A percentile compares a stretch with the other conserved stretches of the same genome.
These are phyloP conservation scores for Odiellus spinosus DNA, from an alignment of 2,888 invertebrate species.

Conservation along the genomic window DNA sequence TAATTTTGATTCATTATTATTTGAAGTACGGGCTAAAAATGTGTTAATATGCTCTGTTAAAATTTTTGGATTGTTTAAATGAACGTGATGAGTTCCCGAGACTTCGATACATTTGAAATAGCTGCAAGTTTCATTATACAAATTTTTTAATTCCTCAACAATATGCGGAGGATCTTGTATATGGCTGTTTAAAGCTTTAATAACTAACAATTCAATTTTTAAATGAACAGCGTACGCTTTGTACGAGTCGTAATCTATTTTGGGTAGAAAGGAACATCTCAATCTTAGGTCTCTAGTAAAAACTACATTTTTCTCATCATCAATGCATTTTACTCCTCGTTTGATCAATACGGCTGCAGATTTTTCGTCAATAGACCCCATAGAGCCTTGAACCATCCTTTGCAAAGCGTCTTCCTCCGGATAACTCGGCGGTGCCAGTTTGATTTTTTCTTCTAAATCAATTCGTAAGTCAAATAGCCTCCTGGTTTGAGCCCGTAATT, in stretches of 20 bases:
- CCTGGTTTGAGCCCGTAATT: slow-evolving; percentile 3
- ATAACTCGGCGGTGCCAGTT: slow-evolving; percentile 7
- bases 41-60: slow-evolving; percentile 21
- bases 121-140: slow-evolving; percentile 4
- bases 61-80: slow-evolving; percentile 22
- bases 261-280: slow-evolving; percentile 31
- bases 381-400: slow-evolving; percentile 10
- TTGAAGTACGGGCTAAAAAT: slow-evolving; percentile 16
- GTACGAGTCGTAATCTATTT: slow-evolving; percentile 21
- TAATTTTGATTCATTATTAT: not conserved
- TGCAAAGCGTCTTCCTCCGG: slow-evolving; percentile 9
- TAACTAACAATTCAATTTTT: slow-evolving; percentile 44
- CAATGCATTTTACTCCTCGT: slow-evolving; percentile 41
- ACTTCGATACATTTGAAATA: slow-evolving; percentile 5
- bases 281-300: slow-evolving; percentile 60
- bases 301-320: slow-evolving; percentile 33
- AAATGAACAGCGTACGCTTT: slow-evolving; percentile 40
- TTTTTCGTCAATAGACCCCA: slow-evolving; percentile 35
- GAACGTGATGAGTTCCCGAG: slow-evolving; percentile 10
- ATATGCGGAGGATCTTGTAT: slow-evolving; percentile 12
- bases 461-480: slow-evolving; percentile 7
- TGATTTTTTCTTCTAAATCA: slow-evolving; percentile 9
- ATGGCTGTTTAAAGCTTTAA: slow-evolving; percentile 49
- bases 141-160: slow-evolving; percentile 1
- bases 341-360: slow-evolving; percentile 53